Evolutionary conservation across 1,140 invertebrate species (phyloP).

Genomic region (Reticulitermes speratus): DNA sequence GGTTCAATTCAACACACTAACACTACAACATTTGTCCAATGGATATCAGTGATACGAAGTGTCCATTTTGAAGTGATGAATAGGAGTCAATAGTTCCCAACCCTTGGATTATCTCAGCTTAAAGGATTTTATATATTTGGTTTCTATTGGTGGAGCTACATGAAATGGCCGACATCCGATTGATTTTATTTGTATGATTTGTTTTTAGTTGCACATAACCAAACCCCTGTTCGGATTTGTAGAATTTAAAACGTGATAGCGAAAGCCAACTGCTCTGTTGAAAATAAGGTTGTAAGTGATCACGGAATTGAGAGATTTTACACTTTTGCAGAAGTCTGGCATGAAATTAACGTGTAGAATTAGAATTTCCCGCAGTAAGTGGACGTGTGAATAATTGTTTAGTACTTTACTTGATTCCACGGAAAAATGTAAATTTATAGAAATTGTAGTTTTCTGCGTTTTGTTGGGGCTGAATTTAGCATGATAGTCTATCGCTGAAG

Average conservation of each 20-base stretch:
- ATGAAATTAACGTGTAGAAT: too few relatives aligned
- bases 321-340: too few relatives aligned
- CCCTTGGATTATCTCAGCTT: not conserved
- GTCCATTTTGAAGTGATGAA: not conserved
- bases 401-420: not conserved
- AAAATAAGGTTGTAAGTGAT: too few relatives aligned
- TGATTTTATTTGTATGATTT: not conserved
- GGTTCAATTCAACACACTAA: not conserved
- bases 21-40: not conserved
- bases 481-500: not conserved
- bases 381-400: not conserved
- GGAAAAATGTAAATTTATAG: not conserved
- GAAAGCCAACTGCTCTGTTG: too few relatives aligned
- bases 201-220: not conserved
- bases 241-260: not conserved
- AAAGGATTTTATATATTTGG: not conserved
- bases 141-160: not conserved
- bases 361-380: not conserved
- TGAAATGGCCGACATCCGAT: not conserved
- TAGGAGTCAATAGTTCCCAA: not conserved
- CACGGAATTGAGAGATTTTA: too few relatives aligned
- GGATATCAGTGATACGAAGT: not conserved
- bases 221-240: not conserved
- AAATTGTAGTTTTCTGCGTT: not conserved
- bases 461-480: not conserved